Evolutionary conservation across 2,888 invertebrate species (phyloP), one percentile per base, ranked within the genome.

Genomic region (Dynastes tityus): DNA sequence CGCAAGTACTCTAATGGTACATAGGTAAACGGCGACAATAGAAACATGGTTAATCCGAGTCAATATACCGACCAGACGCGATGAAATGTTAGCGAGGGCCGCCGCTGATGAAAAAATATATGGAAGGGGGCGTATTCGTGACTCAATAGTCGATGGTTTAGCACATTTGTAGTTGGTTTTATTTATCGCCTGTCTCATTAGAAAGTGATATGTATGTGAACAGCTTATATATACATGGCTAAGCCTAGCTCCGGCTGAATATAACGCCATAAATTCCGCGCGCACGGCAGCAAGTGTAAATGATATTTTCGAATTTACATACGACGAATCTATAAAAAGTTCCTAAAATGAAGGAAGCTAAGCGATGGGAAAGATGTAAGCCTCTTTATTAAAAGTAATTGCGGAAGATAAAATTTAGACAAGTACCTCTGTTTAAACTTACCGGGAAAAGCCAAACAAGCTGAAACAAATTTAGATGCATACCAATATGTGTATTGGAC

Each of bases 131-230:
- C 78, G 79, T 82, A 78, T 80, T 84, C 84, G 84, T 84, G 84
- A 84, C 83, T 83, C 58, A 78, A 80, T 78, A 49, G 71, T 45
- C 29, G 77, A 77, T 77, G 55, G 71, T 82, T 80, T 74, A 83
- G 82, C 84, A 82, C 83, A 84, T 84, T 83, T 82, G 83, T 84
- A 55, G 76, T 82, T 82, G 81, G 82, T 82, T 83, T 84, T 85
- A 85, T 85, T 85, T 85, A 85, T 84, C 81, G 80, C 84, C 84
- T 82, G 85, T 84, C 84, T 80, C 79, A 84, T 85, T 86, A 85
- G 85, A 85, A 85, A 85, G 85, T 84, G 85, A 86, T 85, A 85
- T 85, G 84, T 84, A 85, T 84, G 85, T 83, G 85, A 85, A 85
- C 83, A 75, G 68, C 76, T 67, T 64, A 51, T 65, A 73, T 73